Evolutionary conservation across 2,113 vertebrate genomes (phyloP).

Genomic region (Aegotheles bennettii): DNA sequence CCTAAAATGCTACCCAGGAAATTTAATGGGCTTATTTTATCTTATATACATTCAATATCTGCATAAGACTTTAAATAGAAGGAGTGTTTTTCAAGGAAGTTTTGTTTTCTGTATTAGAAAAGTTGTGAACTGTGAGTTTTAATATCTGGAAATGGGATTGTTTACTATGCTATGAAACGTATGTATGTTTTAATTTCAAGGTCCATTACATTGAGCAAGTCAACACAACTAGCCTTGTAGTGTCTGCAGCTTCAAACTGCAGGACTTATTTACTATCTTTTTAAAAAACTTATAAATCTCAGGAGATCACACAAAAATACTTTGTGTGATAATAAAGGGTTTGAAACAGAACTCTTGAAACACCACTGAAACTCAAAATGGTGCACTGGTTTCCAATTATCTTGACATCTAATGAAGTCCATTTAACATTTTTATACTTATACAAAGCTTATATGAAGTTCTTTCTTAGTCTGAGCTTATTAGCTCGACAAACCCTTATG

Average conservation of each 20-base stretch:
- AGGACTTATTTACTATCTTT: not conserved
- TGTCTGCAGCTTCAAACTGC: not conserved
- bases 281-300: not conserved
- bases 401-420: not conserved
- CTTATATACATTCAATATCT: not conserved
- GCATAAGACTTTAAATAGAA: not conserved
- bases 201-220: constrained; percentile 50
- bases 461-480: not conserved
- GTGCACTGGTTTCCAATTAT: not conserved
- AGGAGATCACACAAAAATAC: not conserved
- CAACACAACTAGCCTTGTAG: not conserved
- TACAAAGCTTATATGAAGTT: not conserved
- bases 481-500: not conserved
- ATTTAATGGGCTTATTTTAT: not conserved
- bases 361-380: not conserved
- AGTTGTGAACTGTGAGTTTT: not conserved
- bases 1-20: not conserved
- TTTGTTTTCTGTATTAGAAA: not conserved
- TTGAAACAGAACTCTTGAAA: constrained; percentile 24
- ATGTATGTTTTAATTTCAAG: constrained; percentile 69
- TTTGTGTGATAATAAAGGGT: not conserved
- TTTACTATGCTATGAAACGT: constrained; percentile 31
- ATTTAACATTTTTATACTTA: not conserved
- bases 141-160: constrained; percentile 8
- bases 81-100: not conserved